These are phyloP conservation scores for Oscheius sp. DNA, from an alignment of 2,888 invertebrate genomes.

Conservation along the genomic window DNA sequence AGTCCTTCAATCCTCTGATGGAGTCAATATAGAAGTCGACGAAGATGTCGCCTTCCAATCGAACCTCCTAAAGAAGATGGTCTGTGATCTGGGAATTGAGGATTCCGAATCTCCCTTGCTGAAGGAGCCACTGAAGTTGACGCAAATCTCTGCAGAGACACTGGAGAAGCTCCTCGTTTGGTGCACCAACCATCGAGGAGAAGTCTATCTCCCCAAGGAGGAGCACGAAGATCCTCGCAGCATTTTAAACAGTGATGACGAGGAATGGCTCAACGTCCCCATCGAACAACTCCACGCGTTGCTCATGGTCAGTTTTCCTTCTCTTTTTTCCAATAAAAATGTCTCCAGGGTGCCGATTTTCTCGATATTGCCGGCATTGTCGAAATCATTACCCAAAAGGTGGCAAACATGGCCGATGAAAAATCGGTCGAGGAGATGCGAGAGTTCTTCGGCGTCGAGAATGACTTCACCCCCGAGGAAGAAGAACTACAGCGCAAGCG, in stretches of 20 bases:
- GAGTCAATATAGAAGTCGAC: not conserved
- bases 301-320: constrained; percentile 9
- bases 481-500: constrained; percentile 12
- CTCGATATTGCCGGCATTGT: constrained; percentile 16
- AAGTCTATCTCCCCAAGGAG: not conserved
- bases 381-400: constrained; percentile 20
- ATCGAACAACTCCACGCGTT: not conserved
- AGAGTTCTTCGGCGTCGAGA: not conserved
- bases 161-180: constrained; percentile 12
- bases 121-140: not conserved
- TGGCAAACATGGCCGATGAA: constrained; percentile 14
- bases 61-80: constrained; percentile 16
- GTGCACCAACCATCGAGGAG: constrained; percentile 7
- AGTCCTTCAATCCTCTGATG: not conserved
- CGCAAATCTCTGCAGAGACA: not conserved
- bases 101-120: not conserved
- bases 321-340: too few relatives aligned
- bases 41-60: constrained; percentile 20
- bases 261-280: constrained; percentile 2
- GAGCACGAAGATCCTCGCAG: constrained; percentile 1
- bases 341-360: constrained; percentile 15
- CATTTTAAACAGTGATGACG: not conserved
- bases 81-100: not conserved
- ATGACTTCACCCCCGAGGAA: constrained; percentile 21
- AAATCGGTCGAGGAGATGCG: constrained; percentile 14